Base-by-base conservation (phyloP, 2,797 vertebrate species). In the Trematomus bernacchii region DNA sequence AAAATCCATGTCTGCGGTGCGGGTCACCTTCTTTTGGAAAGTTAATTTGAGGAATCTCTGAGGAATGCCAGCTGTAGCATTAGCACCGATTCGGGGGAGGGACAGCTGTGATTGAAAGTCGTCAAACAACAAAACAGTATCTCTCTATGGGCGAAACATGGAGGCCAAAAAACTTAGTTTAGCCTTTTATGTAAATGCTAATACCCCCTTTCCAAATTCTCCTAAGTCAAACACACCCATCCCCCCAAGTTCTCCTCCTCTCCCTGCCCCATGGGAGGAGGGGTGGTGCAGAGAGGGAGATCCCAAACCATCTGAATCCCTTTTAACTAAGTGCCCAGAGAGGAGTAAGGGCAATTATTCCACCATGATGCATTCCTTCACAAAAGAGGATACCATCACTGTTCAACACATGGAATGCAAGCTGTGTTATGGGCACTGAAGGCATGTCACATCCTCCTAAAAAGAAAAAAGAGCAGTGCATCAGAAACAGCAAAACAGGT, bases 231-330 rank as follows among this genome's bases (percentile, higher is more conserved):
- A 95, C 83, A 90, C 85, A 87, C 93, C 91, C 93, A 85, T 88
- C 93, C 92, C 91, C 92, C 71, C 73, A 2, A 50, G 62, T 54
- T 73, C 70, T 85, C 84, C 89, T 72, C 82, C 77, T 79, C 66
- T 37, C 64, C 44, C 71, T 84, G 58, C 71, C 86, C 87, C 84
- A 84, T 77, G 81, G 89, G 86, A 91, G 90, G 94, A 92, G 93
- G 93, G 92, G 92, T 87, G 84, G 67, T 83, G 33, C 33, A 75
- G 71, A 64, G 67, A 60, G 69, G 88, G 85, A 85, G 77, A 94
- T 91, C 92, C 84, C 86, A 91, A 91, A 93, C 92, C 93, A 95
- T 95, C 92, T 93, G 92, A 95, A 94, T 91, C 91, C 88, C 90
- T 92, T 95, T 94, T 93, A 92, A 93, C 89, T 93, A 89, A 94